Percentiles rank a stretch among this genome's conserved stretches.
Evolutionary conservation across 2,888 invertebrate genomes (phyloP).

Genomic region (Morinoia aosen): DNA sequence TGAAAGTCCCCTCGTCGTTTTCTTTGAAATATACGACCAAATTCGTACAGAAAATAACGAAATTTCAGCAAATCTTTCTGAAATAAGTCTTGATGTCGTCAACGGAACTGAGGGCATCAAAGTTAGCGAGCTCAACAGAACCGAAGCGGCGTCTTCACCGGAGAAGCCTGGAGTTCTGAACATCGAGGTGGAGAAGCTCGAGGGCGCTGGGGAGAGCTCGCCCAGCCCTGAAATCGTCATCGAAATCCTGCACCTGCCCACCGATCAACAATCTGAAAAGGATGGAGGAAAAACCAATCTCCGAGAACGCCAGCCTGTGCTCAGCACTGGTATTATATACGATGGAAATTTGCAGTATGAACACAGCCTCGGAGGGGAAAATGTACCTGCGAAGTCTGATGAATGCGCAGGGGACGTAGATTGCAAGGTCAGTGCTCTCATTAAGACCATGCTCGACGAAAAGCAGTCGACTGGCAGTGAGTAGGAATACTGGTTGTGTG

Average conservation of each 20-base stretch:
- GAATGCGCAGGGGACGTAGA: conserved; percentile 19
- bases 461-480: neutral
- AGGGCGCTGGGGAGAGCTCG: neutral
- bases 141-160: neutral
- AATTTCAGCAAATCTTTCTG: neutral
- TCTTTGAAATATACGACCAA: neutral
- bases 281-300: neutral
- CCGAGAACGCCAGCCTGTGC: neutral
- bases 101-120: neutral
- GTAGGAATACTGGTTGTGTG: neutral
- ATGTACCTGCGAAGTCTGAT: neutral
- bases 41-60: neutral
- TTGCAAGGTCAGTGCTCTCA: neutral
- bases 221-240: neutral
- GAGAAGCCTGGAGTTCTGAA: neutral
- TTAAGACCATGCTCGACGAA: neutral
- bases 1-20: neutral
- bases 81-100: neutral
- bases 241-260: neutral
- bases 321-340: neutral
- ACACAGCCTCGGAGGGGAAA: neutral
- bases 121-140: neutral
- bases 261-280: neutral
- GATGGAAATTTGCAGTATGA: neutral
- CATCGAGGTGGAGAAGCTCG: neutral